Percentiles rank a stretch among this genome's conserved stretches.
These are phyloP conservation scores for Brachirus orientalis DNA, from an alignment of 2,113 vertebrate species.

Conservation along the genomic window DNA sequence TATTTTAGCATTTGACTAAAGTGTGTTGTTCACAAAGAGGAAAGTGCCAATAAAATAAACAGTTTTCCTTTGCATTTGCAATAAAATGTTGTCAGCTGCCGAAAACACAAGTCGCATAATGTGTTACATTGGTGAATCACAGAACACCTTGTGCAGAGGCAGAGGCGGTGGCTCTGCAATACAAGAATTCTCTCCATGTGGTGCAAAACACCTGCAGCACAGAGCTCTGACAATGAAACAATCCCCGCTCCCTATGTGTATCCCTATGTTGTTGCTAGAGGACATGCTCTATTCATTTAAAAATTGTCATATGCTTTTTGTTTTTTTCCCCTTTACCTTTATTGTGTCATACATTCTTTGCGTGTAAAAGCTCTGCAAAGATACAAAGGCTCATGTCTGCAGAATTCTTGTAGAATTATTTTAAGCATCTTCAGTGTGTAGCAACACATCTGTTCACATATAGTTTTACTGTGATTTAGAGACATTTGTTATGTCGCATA, in stretches of 20 bases:
- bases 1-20: slow-evolving; percentile 36
- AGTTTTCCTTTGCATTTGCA: too few species aligned
- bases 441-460: background rate
- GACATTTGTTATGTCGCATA: background rate
- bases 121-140: background rate
- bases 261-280: slow-evolving; percentile 54
- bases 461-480: background rate
- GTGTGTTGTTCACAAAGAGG: slow-evolving; percentile 48
- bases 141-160: background rate
- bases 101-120: background rate
- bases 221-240: slow-evolving; percentile 38
- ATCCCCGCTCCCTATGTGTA: slow-evolving; percentile 41
- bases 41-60: too few species aligned
- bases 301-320: background rate
- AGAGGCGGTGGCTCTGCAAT: slow-evolving; percentile 38
- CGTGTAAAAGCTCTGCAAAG: background rate
- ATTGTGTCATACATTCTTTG: background rate
- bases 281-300: slow-evolving; percentile 50
- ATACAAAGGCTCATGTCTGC: background rate
- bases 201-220: slow-evolving; percentile 49
- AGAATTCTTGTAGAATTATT: too few species aligned
- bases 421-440: background rate
- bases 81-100: background rate
- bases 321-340: background rate
- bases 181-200: slow-evolving; percentile 66